These are phyloP conservation scores for Seriola dumerili DNA, from an alignment of 2,113 vertebrate species.

Conservation along the genomic window DNA sequence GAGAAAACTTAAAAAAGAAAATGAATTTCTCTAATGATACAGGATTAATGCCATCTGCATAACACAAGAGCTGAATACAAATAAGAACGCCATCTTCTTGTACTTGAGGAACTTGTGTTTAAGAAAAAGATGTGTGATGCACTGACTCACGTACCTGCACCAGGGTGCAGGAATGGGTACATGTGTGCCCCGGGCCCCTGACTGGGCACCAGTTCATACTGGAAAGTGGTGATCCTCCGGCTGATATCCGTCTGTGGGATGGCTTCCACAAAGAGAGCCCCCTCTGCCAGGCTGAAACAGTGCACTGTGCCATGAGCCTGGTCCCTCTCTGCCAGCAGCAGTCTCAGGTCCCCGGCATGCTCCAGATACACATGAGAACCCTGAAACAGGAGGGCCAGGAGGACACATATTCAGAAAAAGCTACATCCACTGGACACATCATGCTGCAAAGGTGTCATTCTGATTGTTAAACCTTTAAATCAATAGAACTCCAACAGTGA, in stretches of 20 bases:
- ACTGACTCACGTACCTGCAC: conserved; percentile 52
- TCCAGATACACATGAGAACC: conserved; percentile 96
- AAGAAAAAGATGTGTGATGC: background rate
- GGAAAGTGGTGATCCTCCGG: conserved; percentile 93
- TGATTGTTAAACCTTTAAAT: background rate
- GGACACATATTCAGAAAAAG: background rate
- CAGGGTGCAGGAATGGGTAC: conserved; percentile 71
- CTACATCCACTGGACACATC: background rate
- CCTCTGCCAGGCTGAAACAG: conserved; percentile 89
- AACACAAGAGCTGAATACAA: background rate
- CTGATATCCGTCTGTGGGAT: conserved; percentile 92
- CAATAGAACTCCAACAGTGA: too few relatives aligned
- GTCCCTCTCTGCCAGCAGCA: conserved; percentile 89
- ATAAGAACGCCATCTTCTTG: background rate
- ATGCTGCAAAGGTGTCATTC: background rate
- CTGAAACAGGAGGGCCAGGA: conserved; percentile 29
- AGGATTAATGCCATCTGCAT: background rate
- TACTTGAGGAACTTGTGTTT: background rate
- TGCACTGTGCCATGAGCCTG: conserved; percentile 80
- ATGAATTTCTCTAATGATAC: background rate
- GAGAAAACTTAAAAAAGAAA: background rate
- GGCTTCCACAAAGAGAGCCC: conserved; percentile 94
- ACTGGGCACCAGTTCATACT: conserved; percentile 89
- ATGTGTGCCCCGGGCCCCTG: conserved; percentile 81
- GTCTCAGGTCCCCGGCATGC: conserved; percentile 89